Base-by-base conservation (phyloP, 2,797 vertebrate genomes). In the Bradypodion pumilum region DNA sequence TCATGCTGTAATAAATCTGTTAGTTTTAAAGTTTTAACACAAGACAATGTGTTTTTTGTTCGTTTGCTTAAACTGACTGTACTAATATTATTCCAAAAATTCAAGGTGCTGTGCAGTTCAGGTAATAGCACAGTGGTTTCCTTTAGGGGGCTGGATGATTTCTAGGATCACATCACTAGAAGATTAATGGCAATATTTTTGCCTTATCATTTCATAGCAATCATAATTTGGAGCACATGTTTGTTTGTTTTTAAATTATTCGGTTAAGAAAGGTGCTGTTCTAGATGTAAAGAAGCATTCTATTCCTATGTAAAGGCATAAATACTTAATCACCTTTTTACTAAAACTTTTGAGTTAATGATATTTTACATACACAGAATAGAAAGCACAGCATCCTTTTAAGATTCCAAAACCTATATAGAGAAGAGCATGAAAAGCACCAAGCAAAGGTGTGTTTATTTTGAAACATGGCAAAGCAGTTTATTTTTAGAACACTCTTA, bases 401-500 rank as follows among this genome's bases (percentile, higher is more conserved):
- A 4, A 78, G 73, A 93, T 90, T 90, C 90, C 85, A 65, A 89
- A 87, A 78, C 56, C n/a, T n/a, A 77, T 88, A 86, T 85, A 10
- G 9, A 84, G 85, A 42, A 21, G 83, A 85, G 85, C 85, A 81
- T 92, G 93, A 90, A 90, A 62, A 81, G 76, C 27, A 85, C 82
- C 82, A 93, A 88, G 93, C 87, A 21, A 52, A 62, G 70, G 15
- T 42, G 87, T 92, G 91, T 90, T 95, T 91, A 88, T 94, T 96
- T 95, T 89, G 89, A 94, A 95, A 87, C 84, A 86, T 91, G 90
- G 80, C 77, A 27, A 93, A 90, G 91, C 78, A 84, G 89, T 94
- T 95, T 96, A 96, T 96, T 96, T 96, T 96, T 96, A 95, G 96
- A 90, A 82, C 88, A 82, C 86, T 95, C 93, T 92, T 95, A 91